phyloP scores from a whole-genome alignment of 2,113 vertebrate species.

The Calidris pugnax region DNA sequence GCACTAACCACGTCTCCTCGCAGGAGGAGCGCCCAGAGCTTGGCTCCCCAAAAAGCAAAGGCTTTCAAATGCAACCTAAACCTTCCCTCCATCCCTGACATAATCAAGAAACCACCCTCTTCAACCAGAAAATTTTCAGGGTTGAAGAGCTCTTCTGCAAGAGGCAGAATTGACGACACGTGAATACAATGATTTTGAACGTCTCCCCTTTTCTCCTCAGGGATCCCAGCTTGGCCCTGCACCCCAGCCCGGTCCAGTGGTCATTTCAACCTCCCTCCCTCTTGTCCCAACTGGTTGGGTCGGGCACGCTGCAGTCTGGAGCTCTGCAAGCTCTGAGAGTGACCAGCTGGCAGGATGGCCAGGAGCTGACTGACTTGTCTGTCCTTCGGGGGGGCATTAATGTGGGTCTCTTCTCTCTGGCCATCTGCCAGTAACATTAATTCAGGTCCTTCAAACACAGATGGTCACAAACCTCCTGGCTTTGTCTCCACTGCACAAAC shows the following conservation, averaged over 20 bases:
- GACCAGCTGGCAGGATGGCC: neutral
- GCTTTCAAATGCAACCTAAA: neutral
- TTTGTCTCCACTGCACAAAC: neutral
- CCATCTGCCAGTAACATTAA: neutral
- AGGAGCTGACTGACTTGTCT: neutral
- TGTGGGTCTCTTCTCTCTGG: neutral
- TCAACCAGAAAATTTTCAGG: neutral
- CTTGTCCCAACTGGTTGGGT: neutral
- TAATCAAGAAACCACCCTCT: neutral
- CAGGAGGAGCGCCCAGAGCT: neutral
- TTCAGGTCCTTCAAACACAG: neutral
- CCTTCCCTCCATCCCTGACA: neutral
- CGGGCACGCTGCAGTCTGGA: neutral
- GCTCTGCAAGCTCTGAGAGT: neutral
- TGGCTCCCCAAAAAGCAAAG: neutral
- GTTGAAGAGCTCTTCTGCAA: neutral
- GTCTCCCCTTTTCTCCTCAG: neutral
- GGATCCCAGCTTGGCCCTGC: neutral
- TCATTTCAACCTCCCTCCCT: neutral
- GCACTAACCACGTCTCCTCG: neutral
- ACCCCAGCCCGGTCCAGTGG: neutral
- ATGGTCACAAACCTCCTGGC: neutral
- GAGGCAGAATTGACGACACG: neutral
- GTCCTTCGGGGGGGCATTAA: neutral
- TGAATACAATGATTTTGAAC: neutral